Conservation (phyloP, 2,113 vertebrate species). For the Chaetura pelagica region DNA sequence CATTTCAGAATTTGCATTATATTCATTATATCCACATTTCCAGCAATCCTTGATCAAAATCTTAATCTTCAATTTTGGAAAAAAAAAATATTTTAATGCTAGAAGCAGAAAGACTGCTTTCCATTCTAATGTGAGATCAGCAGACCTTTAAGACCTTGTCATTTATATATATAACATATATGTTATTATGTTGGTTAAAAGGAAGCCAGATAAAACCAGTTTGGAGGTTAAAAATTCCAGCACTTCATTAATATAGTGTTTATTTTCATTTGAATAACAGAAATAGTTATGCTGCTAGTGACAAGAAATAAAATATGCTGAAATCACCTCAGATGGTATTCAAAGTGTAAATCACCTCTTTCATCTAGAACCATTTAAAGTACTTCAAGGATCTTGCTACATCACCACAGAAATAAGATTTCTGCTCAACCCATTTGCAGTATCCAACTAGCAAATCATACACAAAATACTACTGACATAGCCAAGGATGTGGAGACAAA, state of each 20-base stretch:
- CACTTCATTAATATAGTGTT: not conserved
- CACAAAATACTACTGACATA: not conserved
- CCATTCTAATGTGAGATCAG: not conserved
- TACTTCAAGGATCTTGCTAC: not conserved
- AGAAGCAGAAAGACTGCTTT: not conserved
- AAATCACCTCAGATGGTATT: not conserved
- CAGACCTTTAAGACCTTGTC: not conserved
- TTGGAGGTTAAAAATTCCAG: not conserved
- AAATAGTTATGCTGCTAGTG: not conserved
- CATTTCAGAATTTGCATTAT: not conserved
- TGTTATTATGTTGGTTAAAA: no score
- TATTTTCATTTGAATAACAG: not conserved
- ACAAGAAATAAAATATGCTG: not conserved
- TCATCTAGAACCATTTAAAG: not conserved
- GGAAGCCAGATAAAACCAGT: not conserved
- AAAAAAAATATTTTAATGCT: rapidly evolving
- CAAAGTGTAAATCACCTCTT: not conserved
- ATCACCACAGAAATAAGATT: not conserved
- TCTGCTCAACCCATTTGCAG: not conserved
- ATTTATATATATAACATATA: no score
- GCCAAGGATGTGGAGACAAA: not conserved
- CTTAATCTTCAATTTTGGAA: not conserved
- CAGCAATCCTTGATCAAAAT: not conserved
- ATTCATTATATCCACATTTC: not conserved
- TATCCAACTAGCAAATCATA: not conserved